phyloP scores from a whole-genome alignment of 2,888 invertebrate genomes.

The Sclerodermus sp. region DNA sequence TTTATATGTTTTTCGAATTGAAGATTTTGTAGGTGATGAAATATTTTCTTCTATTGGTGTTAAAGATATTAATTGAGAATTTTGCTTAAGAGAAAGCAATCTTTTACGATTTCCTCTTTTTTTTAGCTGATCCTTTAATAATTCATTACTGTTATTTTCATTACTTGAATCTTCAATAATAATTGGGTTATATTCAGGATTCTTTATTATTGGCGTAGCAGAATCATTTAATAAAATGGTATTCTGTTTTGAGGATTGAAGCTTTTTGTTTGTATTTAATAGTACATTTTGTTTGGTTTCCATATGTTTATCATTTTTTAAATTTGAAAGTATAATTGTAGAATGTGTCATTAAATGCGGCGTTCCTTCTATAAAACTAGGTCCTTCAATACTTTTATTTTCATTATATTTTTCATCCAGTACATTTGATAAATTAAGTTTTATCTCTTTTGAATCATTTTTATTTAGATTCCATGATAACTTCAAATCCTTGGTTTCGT shows the following conservation, averaged over 20 bases:
- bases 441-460: slow-evolving; percentile 22
- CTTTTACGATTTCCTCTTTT: slow-evolving; percentile 25
- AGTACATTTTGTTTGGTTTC: too few species aligned
- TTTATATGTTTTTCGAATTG: slow-evolving; percentile 11
- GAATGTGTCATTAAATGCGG: slow-evolving; percentile 39
- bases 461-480: background rate
- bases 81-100: slow-evolving; percentile 33
- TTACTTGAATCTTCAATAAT: slow-evolving; percentile 27
- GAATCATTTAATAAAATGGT: slow-evolving; percentile 27
- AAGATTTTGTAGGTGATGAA: slow-evolving; percentile 7
- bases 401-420: background rate
- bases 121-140: slow-evolving; percentile 5
- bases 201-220: slow-evolving; percentile 8
- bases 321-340: slow-evolving; percentile 30
- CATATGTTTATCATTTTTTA: slow-evolving; percentile 20
- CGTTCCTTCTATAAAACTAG: slow-evolving; percentile 35
- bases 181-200: slow-evolving; percentile 6
- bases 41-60: slow-evolving; percentile 28
- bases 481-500: background rate
- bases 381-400: background rate
- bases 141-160: slow-evolving; percentile 13
- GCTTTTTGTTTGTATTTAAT: slow-evolving; percentile 6
- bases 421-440: slow-evolving; percentile 28
- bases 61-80: slow-evolving; percentile 35
- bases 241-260: slow-evolving; percentile 3